Evolutionary conservation across 1,140 invertebrate species (phyloP).

Genomic region (Drosophila equinoxialis): DNA sequence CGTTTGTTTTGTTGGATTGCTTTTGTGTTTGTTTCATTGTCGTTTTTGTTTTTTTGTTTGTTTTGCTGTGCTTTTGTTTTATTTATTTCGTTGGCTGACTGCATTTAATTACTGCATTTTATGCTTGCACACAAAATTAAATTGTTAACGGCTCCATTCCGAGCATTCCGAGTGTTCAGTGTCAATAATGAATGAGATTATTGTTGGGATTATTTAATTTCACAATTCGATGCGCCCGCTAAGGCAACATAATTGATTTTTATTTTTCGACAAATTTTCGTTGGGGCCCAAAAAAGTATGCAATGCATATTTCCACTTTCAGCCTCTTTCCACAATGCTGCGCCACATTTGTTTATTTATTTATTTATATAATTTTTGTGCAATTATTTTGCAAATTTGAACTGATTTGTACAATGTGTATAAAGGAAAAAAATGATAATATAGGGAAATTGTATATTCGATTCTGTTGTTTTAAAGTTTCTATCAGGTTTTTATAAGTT

Average conservation of each 20-base stretch:
- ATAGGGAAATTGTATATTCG: no score
- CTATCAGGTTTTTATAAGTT: no score
- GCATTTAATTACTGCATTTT: slow-evolving; percentile 47
- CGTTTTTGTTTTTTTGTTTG: slow-evolving; percentile 25
- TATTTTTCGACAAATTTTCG: slow-evolving; percentile 23
- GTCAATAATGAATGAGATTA: slow-evolving; percentile 47
- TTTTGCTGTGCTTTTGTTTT: slow-evolving; percentile 6
- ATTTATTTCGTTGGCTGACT: slow-evolving; percentile 16
- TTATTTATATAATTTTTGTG: neutral
- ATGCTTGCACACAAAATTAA: slow-evolving; percentile 52
- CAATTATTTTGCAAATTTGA: no score
- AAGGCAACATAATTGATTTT: slow-evolving; percentile 15
- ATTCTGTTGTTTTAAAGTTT: no score
- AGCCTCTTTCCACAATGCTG: no score
- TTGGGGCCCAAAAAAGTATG: neutral
- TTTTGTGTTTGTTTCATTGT: neutral
- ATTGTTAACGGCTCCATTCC: slow-evolving; percentile 32
- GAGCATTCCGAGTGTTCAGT: neutral
- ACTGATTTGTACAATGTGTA: neutral
- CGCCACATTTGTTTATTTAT: neutral
- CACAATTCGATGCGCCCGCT: slow-evolving; percentile 32
- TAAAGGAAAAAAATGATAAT: no score
- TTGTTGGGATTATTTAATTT: slow-evolving; percentile 49
- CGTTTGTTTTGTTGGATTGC: slow-evolving; percentile 2
- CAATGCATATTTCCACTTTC: no score